A percentile compares a stretch with the other conserved stretches of the same genome.
Conservation (phyloP, 2,888 invertebrate species). For the Heterodera filipjevi region DNA sequence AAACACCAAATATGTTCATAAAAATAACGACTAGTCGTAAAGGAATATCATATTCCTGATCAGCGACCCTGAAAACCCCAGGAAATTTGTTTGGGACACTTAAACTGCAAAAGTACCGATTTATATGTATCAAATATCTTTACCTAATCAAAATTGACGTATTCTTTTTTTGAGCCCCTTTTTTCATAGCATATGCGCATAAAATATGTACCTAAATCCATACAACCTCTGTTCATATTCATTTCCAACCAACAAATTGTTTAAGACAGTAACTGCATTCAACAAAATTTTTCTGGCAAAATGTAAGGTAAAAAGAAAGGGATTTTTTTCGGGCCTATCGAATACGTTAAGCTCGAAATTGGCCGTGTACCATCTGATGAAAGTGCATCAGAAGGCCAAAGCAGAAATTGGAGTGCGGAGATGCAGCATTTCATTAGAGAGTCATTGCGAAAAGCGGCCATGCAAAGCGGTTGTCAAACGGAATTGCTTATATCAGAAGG, state of each 20-base stretch:
- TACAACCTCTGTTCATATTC: too few relatives aligned
- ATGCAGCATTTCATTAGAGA: slow-evolving; percentile 39
- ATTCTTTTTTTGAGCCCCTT: too few relatives aligned
- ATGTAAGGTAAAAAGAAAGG: slow-evolving; percentile 38
- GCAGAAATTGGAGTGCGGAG: slow-evolving; percentile 30
- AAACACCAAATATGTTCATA: too few relatives aligned
- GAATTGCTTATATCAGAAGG: neutral
- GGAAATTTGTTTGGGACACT: too few relatives aligned
- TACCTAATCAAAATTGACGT: too few relatives aligned
- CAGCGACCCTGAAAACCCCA: too few relatives aligned
- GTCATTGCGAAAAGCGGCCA: slow-evolving; percentile 12
- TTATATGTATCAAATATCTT: too few relatives aligned
- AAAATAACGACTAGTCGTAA: too few relatives aligned
- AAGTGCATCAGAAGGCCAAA: neutral
- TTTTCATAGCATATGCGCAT: neutral
- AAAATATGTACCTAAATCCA: too few relatives aligned
- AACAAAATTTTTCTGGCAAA: slow-evolving; percentile 47
- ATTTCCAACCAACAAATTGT: too few relatives aligned
- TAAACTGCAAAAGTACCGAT: too few relatives aligned
- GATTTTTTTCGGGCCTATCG: slow-evolving; percentile 33
- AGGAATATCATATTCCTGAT: too few relatives aligned
- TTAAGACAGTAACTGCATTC: slow-evolving; percentile 39
- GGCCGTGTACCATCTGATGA: neutral
- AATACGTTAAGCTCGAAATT: slow-evolving; percentile 6
- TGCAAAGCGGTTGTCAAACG: neutral